These are phyloP conservation scores for Ephestia elutella DNA, from an alignment of 1,140 invertebrate genomes.

Conservation along the genomic window DNA sequence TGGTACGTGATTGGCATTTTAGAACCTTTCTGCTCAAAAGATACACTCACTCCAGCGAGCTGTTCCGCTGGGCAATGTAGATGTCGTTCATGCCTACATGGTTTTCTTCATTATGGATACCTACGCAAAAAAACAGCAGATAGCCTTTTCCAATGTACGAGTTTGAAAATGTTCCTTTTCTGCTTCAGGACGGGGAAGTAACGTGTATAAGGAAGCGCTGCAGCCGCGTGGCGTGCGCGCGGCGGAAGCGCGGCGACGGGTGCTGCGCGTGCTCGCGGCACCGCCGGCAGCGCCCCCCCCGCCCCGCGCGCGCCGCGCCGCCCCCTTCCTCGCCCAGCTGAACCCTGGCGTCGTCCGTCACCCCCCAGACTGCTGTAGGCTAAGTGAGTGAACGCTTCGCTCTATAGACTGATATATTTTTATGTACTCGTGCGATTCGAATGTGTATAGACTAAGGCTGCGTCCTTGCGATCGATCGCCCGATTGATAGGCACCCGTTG, in stretches of 20 bases:
- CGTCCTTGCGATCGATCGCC: slow-evolving; percentile 8
- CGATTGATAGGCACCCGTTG: not conserved
- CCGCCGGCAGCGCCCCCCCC: slow-evolving; percentile 53
- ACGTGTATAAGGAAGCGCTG: slow-evolving; percentile 87
- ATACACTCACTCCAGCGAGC: no score
- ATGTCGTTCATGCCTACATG: no score
- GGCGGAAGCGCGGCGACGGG: slow-evolving; percentile 54
- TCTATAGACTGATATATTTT: slow-evolving; percentile 70
- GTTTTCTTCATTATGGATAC: no score
- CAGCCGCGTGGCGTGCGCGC: slow-evolving; percentile 79
- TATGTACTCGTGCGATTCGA: slow-evolving; percentile 63
- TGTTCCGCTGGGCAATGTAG: no score
- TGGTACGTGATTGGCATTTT: no score
- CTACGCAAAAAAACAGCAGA: no score
- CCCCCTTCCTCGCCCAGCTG: slow-evolving; percentile 43
- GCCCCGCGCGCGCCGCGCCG: slow-evolving; percentile 25
- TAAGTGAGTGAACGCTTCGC: slow-evolving; percentile 44
- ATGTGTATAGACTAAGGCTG: slow-evolving; percentile 41
- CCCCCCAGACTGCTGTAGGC: slow-evolving; percentile 38
- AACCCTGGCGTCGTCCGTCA: no score
- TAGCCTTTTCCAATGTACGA: no score
- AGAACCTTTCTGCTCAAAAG: no score
- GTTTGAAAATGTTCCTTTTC: no score
- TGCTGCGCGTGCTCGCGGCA: slow-evolving; percentile 62
- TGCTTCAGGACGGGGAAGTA: slow-evolving; percentile 82